Conservation (phyloP, 2,888 invertebrate genomes). For the Amorpha juglandis region DNA sequence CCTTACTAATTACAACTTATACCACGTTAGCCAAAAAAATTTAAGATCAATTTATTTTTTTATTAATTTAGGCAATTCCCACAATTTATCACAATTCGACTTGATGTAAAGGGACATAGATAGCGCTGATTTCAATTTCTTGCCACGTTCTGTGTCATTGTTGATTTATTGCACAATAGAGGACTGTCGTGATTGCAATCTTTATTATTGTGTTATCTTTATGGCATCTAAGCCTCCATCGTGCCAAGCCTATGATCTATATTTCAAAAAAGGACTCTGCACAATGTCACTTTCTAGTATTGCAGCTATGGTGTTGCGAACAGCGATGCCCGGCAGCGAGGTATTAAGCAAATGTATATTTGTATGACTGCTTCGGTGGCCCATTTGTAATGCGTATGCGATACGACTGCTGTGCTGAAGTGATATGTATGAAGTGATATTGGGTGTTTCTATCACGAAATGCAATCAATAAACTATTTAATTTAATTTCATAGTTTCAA, state of each 20-base stretch:
- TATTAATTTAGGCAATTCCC: neutral
- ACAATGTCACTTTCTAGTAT: constrained; percentile 34
- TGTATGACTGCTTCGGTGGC: no score
- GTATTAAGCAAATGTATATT: constrained; percentile 30
- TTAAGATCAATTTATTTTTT: neutral
- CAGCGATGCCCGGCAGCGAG: neutral
- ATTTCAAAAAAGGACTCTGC: constrained; percentile 41
- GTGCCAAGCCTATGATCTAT: constrained; percentile 45
- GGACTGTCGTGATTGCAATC: constrained; percentile 15
- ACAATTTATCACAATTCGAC: neutral
- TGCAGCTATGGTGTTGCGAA: neutral
- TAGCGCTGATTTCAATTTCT: constrained; percentile 17
- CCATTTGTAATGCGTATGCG: no score
- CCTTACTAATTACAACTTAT: neutral
- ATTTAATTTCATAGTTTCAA: no score
- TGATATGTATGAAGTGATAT: no score
- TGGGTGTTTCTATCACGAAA: no score
- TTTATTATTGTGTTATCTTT: constrained; percentile 34
- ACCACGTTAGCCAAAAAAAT: neutral
- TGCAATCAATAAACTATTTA: no score
- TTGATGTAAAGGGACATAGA: constrained; percentile 8
- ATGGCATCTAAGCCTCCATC: constrained; percentile 41
- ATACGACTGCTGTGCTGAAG: no score
- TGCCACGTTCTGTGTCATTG: constrained; percentile 17
- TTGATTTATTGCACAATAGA: constrained; percentile 26